Base-by-base conservation (phyloP, 2,888 invertebrate species). In the Apamea monoglypha region DNA sequence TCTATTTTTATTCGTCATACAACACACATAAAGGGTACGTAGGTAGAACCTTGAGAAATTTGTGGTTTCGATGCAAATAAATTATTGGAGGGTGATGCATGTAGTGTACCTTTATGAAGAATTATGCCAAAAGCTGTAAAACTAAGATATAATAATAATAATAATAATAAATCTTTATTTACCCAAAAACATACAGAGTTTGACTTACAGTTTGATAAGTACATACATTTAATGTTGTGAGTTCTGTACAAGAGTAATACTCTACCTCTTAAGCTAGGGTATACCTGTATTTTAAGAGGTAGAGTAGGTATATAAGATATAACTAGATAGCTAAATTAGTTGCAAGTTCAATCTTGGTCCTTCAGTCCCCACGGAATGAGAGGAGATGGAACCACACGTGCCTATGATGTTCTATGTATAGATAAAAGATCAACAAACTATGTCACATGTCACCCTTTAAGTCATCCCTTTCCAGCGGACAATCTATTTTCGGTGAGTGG, bases 381-480 rank as follows among this genome's bases (percentile, higher is more conserved):
- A 61, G 21, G 29, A 47, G 29, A 53, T 36, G 50, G 8, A 18
- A 18, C 5, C 5, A 44, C 63, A 59, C 74, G 69, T 82, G 59
- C 44, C 47, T 29, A 21, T 53, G 7, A 12, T 16, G 25, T 72
- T 83, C 69, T 85, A 79, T 67, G 3, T 74, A 71, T 74, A 87
- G 80, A 61, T 53, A 67, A 74, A 75, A 83, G 74, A 85, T 69
- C 85, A 87, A 85, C 74, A 85, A 87, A 85, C 85, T 77, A 85
- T 85, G 85, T 85, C 85, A 78, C 72, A 82, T 87, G 87, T 83
- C 82, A 82, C 89, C 88, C 88, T 87, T 81, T 44, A 74, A 64
- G 66, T 77, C 88, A 89, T 88, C 88, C 90, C 88, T 88, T 85
- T 86, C 76, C 76, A 83, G 76, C 64, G 78, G 85, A 61, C 76